These are phyloP conservation scores for Carassius carassius DNA, from an alignment of 2,113 vertebrate species.

Conservation along the genomic window DNA sequence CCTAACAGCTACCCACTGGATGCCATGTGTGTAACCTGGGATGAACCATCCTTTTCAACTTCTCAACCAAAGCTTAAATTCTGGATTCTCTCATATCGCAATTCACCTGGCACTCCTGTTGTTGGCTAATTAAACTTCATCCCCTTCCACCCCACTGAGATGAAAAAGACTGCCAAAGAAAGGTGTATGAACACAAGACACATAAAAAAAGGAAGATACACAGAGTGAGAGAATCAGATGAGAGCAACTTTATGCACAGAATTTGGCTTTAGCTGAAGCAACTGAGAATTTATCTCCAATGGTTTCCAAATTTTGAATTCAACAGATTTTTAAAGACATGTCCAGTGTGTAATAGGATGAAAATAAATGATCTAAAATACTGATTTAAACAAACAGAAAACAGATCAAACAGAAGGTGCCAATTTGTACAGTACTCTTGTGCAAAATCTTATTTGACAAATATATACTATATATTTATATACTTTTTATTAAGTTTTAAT, in stretches of 20 bases:
- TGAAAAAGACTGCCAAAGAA: constrained; percentile 1
- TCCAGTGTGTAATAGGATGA: neutral
- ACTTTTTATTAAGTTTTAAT: too few relatives aligned
- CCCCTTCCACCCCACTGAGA: neutral
- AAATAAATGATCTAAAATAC: neutral
- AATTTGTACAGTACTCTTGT: too few relatives aligned
- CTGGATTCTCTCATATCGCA: neutral
- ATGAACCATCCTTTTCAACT: neutral
- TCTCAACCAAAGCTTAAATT: neutral
- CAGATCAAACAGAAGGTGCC: neutral
- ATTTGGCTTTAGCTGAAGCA: neutral
- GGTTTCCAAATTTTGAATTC: neutral
- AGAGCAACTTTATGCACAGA: neutral
- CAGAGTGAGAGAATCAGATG: neutral
- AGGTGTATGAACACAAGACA: neutral
- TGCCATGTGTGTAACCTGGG: neutral
- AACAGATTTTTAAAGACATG: neutral
- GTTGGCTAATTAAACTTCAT: constrained; percentile 5
- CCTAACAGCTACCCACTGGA: neutral
- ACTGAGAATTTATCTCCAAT: neutral
- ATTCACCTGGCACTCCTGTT: constrained; percentile 8
- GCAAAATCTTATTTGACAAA: too few relatives aligned
- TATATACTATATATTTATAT: too few relatives aligned
- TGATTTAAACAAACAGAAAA: neutral
- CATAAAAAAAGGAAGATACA: neutral